These are phyloP conservation scores for Heptranchias perlo DNA, from an alignment of 2,113 vertebrate genomes.

Conservation along the genomic window DNA sequence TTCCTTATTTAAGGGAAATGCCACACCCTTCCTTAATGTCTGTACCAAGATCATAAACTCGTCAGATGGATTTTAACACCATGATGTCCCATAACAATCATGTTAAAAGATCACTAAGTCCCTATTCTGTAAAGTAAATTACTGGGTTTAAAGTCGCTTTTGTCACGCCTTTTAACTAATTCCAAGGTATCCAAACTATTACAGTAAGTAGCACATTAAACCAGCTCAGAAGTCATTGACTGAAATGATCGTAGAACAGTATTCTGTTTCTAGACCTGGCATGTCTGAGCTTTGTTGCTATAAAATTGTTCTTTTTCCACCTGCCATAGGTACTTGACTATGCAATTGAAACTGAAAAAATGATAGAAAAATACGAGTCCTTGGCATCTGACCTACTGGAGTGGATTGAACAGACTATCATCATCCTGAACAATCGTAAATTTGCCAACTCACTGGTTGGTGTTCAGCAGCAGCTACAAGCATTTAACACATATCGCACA, in stretches of 20 bases:
- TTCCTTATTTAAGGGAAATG: neutral
- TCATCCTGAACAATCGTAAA: constrained; percentile 95
- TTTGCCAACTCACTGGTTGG: constrained; percentile 89
- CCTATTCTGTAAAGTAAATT: neutral
- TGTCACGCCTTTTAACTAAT: neutral
- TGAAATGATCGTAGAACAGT: neutral
- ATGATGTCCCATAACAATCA: neutral
- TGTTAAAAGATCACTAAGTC: neutral
- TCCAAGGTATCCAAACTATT: neutral
- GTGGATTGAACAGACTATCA: constrained; percentile 97
- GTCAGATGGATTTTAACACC: neutral
- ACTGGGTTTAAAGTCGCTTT: neutral
- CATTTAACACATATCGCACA: constrained; percentile 94
- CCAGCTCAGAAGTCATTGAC: neutral
- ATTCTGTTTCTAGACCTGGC: neutral
- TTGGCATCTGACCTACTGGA: constrained; percentile 91
- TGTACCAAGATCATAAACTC: neutral
- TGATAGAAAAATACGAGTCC: constrained; percentile 92
- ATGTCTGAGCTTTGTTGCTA: neutral
- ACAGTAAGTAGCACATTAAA: neutral
- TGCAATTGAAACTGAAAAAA: constrained; percentile 93
- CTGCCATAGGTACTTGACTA: constrained; percentile 80
- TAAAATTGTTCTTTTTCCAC: constrained; percentile 32
- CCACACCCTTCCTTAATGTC: neutral
- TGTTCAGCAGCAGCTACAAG: constrained; percentile 92